Evolutionary conservation across 1,140 invertebrate genomes (phyloP), one percentile per base, ranked within the genome.

Genomic region (Chrysoperla carnea): DNA sequence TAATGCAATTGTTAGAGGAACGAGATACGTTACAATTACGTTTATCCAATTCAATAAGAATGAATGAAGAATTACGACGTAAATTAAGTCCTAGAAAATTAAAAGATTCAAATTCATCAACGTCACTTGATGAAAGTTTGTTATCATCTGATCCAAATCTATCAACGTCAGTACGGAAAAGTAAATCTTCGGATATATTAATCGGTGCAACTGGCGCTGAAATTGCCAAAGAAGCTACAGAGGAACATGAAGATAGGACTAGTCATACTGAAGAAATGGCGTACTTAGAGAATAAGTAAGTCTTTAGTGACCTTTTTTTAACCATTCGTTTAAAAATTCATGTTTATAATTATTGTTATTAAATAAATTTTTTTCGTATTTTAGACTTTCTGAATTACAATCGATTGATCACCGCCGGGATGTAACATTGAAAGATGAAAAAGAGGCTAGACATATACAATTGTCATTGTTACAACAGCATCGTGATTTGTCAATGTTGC

Each of bases 1-100:
- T 91, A 28, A 84, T 81, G 53, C 77, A 82, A 57, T 58, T 91
- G 13, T 60, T 89, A 15, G 84, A 87, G 58, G 86, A 91, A 57
- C 70, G 85, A 42, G 84, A 90, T 56, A 83, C 79, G 0, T 59
- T 90, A 33, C 84, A 89, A 50, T 56, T 89, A 13, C 72, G 81
- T 46, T 56, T 91, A 1, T 88, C 84, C 0, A 83, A 84, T 55
- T 76, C 81, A 1, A 65, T 88, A 27, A 65, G 82, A 33, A 68
- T 78, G 27, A 75, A 78, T 52, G 82, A 87, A 50, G 70, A 73
- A 9, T 57, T 71, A 29, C 64, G 63, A 40, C 52, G 47, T 7
- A 64, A 58, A 46, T 55, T 50, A 41, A 53, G 52, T 41, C 37
- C 53, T 6, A 41, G 50, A 2, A 15, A 40, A 37, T 17, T 15